Evolutionary conservation across 1,140 invertebrate genomes (phyloP).

Genomic region (Drosophila murphyi): DNA sequence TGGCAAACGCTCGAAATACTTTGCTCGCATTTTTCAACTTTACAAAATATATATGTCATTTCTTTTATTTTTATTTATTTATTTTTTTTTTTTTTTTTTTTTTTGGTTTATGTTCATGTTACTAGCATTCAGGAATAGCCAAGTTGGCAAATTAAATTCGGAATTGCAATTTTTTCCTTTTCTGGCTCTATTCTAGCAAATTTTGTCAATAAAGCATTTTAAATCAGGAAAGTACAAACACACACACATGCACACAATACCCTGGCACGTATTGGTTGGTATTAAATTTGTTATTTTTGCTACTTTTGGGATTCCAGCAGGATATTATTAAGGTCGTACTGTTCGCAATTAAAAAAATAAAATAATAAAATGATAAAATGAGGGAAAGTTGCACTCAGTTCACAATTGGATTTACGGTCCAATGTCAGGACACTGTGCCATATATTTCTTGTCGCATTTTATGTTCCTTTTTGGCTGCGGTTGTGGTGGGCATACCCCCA

Average conservation of each 20-base stretch:
- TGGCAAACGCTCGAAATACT: constrained; percentile 25
- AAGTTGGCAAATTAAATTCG: constrained; percentile 50
- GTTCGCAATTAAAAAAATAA: constrained; percentile 47
- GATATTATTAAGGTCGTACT: constrained; percentile 59
- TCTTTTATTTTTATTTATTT: neutral
- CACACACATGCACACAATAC: constrained; percentile 30
- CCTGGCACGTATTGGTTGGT: constrained; percentile 39
- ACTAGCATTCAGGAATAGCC: constrained; percentile 28
- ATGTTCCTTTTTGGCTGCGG: neutral
- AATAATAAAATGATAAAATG: constrained; percentile 22
- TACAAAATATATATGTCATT: neutral
- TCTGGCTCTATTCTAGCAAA: constrained; percentile 10
- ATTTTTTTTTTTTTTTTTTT: constrained; percentile 12
- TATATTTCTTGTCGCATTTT: neutral
- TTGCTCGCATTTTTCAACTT: constrained; percentile 38
- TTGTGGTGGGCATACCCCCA: constrained; percentile 2
- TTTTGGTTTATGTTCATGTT: neutral
- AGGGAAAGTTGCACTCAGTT: constrained; percentile 26
- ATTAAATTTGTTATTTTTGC: constrained; percentile 29
- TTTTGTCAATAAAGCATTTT: constrained; percentile 55
- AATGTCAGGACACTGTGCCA: constrained; percentile 22
- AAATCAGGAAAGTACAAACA: constrained; percentile 39
- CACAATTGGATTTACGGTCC: constrained; percentile 54
- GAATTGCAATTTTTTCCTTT: constrained; percentile 42
- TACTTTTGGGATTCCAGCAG: constrained; percentile 24